phyloP scores from a whole-genome alignment of 2,888 invertebrate genomes.

The Parnassius orleans region DNA sequence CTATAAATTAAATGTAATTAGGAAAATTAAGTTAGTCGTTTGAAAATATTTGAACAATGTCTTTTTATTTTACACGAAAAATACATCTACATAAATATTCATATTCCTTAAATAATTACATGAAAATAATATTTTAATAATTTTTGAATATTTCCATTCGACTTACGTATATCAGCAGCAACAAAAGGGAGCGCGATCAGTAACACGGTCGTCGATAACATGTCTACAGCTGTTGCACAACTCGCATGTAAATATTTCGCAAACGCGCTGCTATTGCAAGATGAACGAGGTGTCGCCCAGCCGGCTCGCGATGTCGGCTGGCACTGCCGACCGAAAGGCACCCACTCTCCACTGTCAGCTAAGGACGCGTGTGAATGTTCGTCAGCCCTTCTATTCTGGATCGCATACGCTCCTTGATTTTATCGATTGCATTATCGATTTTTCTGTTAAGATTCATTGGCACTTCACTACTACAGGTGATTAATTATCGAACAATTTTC shows the following conservation, averaged over 20 bases:
- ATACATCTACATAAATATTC: too few relatives aligned
- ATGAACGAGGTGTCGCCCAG: conserved; percentile 53
- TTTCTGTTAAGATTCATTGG: conserved; percentile 18
- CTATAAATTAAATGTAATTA: too few relatives aligned
- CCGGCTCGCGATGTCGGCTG: conserved; percentile 63
- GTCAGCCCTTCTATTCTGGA: conserved; percentile 48
- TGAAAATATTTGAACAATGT: too few relatives aligned
- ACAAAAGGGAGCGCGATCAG: conserved; percentile 60
- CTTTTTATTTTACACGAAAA: too few relatives aligned
- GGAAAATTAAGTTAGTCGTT: too few relatives aligned
- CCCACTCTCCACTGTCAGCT: conserved; percentile 40
- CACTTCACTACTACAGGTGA: conserved; percentile 1
- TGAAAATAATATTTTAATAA: too few relatives aligned
- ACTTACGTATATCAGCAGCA: conserved; percentile 73
- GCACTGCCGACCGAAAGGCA: conserved; percentile 50
- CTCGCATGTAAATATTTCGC: conserved; percentile 42
- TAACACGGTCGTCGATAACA: conserved; percentile 56
- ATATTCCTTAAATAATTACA: too few relatives aligned
- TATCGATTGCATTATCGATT: conserved; percentile 31
- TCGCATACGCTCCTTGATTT: conserved; percentile 28
- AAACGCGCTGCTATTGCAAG: conserved; percentile 42
- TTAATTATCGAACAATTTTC: too few relatives aligned
- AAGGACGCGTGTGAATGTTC: conserved; percentile 52
- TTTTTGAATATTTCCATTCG: not conserved
- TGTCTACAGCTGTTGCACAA: conserved; percentile 55